Evolutionary conservation across 2,797 vertebrate genomes (phyloP).

Genomic region (Phalanger gymnotis): DNA sequence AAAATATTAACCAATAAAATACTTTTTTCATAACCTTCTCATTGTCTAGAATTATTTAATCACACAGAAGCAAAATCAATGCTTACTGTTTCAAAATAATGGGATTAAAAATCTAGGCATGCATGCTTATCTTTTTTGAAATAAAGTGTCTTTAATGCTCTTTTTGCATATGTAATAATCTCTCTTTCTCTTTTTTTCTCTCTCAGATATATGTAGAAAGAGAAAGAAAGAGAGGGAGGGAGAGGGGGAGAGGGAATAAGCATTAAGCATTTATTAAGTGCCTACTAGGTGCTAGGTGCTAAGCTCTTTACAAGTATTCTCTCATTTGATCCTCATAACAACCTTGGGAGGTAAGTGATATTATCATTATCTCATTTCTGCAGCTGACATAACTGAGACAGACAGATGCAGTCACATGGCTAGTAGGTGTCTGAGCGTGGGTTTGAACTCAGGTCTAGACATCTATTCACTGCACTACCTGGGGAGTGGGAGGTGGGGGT

Average conservation of each 20-base stretch:
- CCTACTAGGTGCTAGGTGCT: background rate
- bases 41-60: conserved; percentile 42
- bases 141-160: background rate
- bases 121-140: fast-evolving
- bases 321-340: background rate
- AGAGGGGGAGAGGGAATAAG: background rate
- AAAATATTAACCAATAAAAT: conserved; percentile 72
- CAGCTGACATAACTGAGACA: background rate
- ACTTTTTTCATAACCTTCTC: conserved; percentile 10
- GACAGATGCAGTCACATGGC: background rate
- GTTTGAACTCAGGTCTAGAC: background rate
- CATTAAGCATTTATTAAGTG: background rate
- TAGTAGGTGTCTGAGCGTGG: background rate
- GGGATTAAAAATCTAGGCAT: background rate
- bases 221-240: too few relatives aligned
- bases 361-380: background rate
- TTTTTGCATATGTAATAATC: background rate
- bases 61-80: conserved; percentile 59
- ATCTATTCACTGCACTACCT: background rate
- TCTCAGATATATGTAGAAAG: too few relatives aligned
- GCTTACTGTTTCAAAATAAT: conserved; percentile 41
- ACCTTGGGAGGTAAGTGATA: background rate
- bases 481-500: too few relatives aligned
- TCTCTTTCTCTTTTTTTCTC: too few relatives aligned
- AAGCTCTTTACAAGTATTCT: background rate